Base-by-base conservation (phyloP, 2,888 invertebrate genomes). In the Helobdella robusta region DNA sequence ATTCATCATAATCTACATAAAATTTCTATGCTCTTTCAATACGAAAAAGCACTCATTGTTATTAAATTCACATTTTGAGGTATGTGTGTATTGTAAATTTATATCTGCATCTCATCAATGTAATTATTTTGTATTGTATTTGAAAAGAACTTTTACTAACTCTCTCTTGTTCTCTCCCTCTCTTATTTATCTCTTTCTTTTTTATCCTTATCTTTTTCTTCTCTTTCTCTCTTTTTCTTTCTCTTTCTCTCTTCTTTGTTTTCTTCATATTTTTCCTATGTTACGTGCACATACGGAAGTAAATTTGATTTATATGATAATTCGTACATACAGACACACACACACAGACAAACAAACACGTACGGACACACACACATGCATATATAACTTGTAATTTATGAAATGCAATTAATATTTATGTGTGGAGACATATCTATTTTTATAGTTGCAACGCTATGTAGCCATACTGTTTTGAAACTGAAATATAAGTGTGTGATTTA, bases 281-380 rank as follows among this genome's bases (percentile, higher is more conserved):
- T n/a, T 40, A 40, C n/a, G n/a, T n/a, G n/a, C n/a, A 58, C 25
- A 58, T 58, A 58, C 25, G 30, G 18, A 58, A 15, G 30, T 58
- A 58, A 15, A 58, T n/a, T n/a, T n/a, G n/a, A n/a, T 58, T 11
- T 32, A 58, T 30, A 58, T 32, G 32, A 28, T 28, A 15, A 58
- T 58, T 11, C 25, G 20, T 30, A 58, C 25, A 30, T 58, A 58
- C 25, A 58, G 18, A 40, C 44, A 40, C n/a, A 40, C 44, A 40
- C n/a, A 40, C 44, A 40, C n/a, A 40, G 11, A 40, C n/a, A 40
- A 11, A 40, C n/a, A 40, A 11, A 40, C n/a, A 40, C 44, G n/a
- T 40, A 40, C 44, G n/a, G 11, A 30, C 25, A 58, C 30, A 58
- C 32, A 30, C 30, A 58, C 23, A 52, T 52, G 20, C 23, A 52